These are phyloP conservation scores for Thelaira solivaga DNA, from an alignment of 2,888 invertebrate species.

Conservation along the genomic window DNA sequence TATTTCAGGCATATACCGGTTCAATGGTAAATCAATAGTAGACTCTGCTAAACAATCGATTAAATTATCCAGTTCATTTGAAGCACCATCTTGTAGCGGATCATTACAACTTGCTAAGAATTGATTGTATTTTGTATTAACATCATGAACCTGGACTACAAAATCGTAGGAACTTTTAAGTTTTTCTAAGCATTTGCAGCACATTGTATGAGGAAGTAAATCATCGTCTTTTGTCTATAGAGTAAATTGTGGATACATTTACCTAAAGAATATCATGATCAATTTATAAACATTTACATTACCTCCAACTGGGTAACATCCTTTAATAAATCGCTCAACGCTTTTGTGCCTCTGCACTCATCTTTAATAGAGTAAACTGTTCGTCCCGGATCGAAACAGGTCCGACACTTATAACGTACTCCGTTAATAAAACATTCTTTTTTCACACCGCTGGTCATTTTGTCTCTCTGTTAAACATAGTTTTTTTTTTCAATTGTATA, in stretches of 20 bases:
- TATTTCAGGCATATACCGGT: slow-evolving; percentile 60
- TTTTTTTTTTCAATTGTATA: no score
- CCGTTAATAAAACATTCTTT: slow-evolving; percentile 42
- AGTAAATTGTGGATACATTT: background rate
- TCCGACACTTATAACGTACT: slow-evolving; percentile 47
- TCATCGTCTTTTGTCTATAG: slow-evolving; percentile 33
- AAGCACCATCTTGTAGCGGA: slow-evolving; percentile 2
- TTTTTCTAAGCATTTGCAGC: slow-evolving; percentile 65
- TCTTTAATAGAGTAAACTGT: slow-evolving; percentile 14
- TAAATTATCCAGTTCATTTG: slow-evolving; percentile 10
- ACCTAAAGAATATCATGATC: background rate
- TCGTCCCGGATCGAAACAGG: slow-evolving; percentile 54
- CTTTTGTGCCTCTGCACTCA: slow-evolving; percentile 5
- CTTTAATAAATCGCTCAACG: slow-evolving; percentile 32
- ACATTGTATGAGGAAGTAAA: slow-evolving; percentile 67
- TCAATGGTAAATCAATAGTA: slow-evolving; percentile 69
- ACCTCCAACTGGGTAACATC: slow-evolving; percentile 27
- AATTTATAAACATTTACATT: background rate
- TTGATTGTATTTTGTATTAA: slow-evolving; percentile 60
- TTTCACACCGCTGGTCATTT: background rate
- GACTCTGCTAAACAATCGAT: slow-evolving; percentile 69
- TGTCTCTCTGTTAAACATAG: background rate
- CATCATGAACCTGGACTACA: slow-evolving; percentile 66
- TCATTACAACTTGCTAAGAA: slow-evolving; percentile 22
- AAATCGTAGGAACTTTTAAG: slow-evolving; percentile 68